A percentile compares a stretch with the other conserved stretches of the same genome.
Evolutionary conservation across 2,113 vertebrate species (phyloP).

Genomic region (Neopipo cinnamomea): DNA sequence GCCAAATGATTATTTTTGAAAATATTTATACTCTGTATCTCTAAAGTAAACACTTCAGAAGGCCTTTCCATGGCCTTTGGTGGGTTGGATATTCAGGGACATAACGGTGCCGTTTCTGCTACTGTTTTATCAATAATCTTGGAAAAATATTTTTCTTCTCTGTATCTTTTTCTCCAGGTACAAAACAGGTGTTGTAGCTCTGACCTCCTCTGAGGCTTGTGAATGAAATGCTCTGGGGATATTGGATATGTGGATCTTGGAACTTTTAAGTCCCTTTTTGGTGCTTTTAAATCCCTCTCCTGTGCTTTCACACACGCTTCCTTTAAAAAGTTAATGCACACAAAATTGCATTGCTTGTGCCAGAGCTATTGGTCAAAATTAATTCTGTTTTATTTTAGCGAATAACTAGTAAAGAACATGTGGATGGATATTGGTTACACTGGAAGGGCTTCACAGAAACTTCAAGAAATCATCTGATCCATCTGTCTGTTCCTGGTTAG

Average conservation of each 20-base stretch:
- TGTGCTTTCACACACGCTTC: not conserved
- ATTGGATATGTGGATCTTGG: not conserved
- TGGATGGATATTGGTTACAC: not conserved
- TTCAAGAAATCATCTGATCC: not conserved
- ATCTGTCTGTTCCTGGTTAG: not conserved
- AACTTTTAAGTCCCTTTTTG: not conserved
- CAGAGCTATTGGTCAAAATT: not conserved
- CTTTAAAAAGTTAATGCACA: not conserved
- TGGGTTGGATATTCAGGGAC: not conserved
- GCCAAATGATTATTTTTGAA: not conserved
- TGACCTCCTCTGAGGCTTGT: not conserved
- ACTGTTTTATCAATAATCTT: not conserved
- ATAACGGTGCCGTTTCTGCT: not conserved
- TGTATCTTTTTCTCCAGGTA: not conserved
- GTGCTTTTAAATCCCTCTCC: not conserved
- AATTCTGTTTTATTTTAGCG: not conserved
- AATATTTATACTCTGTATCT: not conserved
- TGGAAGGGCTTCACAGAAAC: not conserved
- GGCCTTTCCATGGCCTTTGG: not conserved
- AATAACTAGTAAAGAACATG: accelerated
- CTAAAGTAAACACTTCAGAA: not conserved
- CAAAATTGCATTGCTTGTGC: not conserved
- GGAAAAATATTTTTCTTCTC: not conserved
- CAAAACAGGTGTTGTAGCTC: not conserved
- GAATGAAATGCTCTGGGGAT: not conserved